Evolutionary conservation across 2,113 vertebrate genomes (phyloP).

Genomic region (Nannobrachium achirus): DNA sequence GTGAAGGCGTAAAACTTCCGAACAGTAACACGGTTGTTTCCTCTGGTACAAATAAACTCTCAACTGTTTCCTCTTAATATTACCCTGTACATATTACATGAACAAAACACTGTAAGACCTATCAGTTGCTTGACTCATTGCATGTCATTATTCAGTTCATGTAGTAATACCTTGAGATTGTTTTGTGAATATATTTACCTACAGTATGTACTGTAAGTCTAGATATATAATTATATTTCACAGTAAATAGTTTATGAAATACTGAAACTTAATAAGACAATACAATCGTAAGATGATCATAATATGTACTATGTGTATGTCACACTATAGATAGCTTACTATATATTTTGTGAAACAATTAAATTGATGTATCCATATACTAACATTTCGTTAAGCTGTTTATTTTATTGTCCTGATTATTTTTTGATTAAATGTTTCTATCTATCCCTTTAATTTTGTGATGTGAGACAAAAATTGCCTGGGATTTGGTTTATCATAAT

Average conservation of each 20-base stretch:
- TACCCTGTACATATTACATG: not conserved
- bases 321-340: no score
- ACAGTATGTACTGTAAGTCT: slow-evolving; percentile 6
- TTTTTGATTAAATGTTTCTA: not conserved
- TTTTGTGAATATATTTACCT: slow-evolving; percentile 19
- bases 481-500: no score
- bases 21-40: slow-evolving; percentile 23
- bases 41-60: slow-evolving; percentile 34
- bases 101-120: not conserved
- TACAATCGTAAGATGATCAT: no score
- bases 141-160: slow-evolving; percentile 9
- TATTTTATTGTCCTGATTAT: not conserved
- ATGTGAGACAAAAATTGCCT: no score
- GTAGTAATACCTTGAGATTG: slow-evolving; percentile 11
- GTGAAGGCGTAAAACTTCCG: slow-evolving; percentile 42
- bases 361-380: slow-evolving; percentile 13
- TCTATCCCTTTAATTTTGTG: no score
- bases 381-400: not conserved
- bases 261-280: not conserved
- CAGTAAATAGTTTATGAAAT: slow-evolving; percentile 2
- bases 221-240: slow-evolving; percentile 24
- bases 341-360: slow-evolving; percentile 29
- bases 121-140: slow-evolving; percentile 6
- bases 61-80: slow-evolving; percentile 44
- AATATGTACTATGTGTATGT: no score